Conservation (phyloP, 2,113 vertebrate genomes). For the Myiozetetes cayanensis region DNA sequence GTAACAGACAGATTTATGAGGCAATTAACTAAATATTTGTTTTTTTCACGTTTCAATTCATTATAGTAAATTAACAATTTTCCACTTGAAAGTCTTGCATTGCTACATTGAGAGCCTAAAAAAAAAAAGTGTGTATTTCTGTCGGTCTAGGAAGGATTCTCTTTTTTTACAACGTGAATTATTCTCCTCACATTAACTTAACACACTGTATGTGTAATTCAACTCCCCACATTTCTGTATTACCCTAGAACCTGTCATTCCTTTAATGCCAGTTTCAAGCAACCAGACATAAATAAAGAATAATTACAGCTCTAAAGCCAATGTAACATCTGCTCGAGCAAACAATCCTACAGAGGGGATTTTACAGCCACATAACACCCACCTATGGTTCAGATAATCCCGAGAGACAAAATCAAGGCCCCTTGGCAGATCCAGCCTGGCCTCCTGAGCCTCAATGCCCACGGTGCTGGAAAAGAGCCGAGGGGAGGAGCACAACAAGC, state of each 20-base stretch:
- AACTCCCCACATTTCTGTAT: neutral
- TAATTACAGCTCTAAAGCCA: conserved; percentile 41
- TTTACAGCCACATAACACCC: neutral
- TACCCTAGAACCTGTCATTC: conserved; percentile 13
- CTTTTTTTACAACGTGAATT: neutral
- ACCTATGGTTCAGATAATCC: neutral
- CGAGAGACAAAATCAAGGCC: neutral
- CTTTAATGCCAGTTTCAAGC: conserved; percentile 41
- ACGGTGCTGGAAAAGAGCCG: neutral
- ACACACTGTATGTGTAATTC: neutral
- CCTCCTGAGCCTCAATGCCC: neutral
- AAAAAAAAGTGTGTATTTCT: neutral
- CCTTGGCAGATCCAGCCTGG: neutral
- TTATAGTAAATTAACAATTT: conserved; percentile 74
- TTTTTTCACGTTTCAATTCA: conserved; percentile 70
- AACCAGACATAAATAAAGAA: conserved; percentile 48
- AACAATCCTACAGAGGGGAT: neutral
- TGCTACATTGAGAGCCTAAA: conserved; percentile 2
- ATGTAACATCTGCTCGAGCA: conserved; percentile 36
- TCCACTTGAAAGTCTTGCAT: conserved; percentile 65
- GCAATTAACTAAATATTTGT: conserved; percentile 76
- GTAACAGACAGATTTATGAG: conserved; percentile 71
- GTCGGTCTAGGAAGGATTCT: neutral
- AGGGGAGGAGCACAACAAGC: neutral
- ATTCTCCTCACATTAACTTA: conserved; percentile 1